A percentile compares a stretch with the other conserved stretches of the same genome.
These are phyloP conservation scores for Grapholita molesta DNA, from an alignment of 1,140 invertebrate genomes.

Conservation along the genomic window DNA sequence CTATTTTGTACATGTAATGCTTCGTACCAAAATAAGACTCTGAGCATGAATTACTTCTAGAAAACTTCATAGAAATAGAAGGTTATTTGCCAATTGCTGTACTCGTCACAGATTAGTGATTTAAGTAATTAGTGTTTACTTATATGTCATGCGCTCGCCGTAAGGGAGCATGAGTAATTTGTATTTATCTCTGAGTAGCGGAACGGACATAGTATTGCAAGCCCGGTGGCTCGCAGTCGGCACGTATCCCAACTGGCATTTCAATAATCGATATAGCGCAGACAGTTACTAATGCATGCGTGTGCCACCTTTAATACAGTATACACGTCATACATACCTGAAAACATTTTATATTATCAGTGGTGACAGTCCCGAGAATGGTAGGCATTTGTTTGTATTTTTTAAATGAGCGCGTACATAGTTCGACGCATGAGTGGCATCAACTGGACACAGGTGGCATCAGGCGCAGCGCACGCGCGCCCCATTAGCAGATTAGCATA, in stretches of 20 bases:
- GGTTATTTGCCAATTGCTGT: too few relatives aligned
- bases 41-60: too few relatives aligned
- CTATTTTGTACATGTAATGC: too few relatives aligned
- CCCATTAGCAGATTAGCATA: neutral
- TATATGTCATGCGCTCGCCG: neutral
- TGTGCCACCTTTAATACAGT: neutral
- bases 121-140: neutral
- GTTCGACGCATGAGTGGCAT: neutral
- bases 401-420: neutral
- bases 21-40: too few relatives aligned
- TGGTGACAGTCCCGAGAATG: neutral
- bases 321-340: neutral
- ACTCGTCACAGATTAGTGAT: neutral
- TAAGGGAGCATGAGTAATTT: neutral
- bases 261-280: neutral
- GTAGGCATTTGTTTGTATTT: neutral
- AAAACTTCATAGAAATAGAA: too few relatives aligned
- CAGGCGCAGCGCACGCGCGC: neutral
- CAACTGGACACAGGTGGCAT: neutral
- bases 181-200: neutral
- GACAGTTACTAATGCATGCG: neutral
- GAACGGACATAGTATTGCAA: neutral
- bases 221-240: neutral
- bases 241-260: neutral
- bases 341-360: neutral